Conservation (phyloP, 2,797 vertebrate species). For the Cephalopachus bancanus region DNA sequence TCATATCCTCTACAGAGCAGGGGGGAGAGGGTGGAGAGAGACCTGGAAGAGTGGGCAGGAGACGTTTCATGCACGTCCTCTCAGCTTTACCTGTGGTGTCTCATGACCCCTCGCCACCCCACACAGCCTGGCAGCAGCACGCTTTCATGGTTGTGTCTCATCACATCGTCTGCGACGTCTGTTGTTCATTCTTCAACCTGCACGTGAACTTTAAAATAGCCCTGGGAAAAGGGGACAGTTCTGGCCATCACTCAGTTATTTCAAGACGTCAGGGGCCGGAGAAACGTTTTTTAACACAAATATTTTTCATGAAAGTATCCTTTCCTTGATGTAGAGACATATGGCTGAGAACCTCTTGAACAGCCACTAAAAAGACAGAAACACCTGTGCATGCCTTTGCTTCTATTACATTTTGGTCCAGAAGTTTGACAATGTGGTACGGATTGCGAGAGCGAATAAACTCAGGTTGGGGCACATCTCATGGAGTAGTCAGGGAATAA, state of each 20-base stretch:
- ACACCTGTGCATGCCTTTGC: neutral
- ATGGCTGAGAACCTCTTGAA: slow-evolving; percentile 6
- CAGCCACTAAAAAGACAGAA: neutral
- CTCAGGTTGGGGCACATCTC: neutral
- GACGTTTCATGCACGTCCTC: neutral
- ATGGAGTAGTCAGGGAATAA: neutral
- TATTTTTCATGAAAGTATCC: slow-evolving; percentile 6
- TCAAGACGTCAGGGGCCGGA: neutral
- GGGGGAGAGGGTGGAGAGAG: neutral
- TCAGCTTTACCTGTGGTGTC: neutral
- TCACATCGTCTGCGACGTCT: neutral
- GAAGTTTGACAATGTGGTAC: neutral
- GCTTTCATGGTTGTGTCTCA: neutral
- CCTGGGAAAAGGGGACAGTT: neutral
- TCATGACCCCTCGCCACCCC: neutral
- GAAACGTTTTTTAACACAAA: neutral
- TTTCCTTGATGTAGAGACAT: neutral
- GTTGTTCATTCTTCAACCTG: neutral
- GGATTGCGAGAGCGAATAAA: neutral
- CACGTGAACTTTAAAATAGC: neutral
- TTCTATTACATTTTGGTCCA: neutral
- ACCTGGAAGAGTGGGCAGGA: neutral
- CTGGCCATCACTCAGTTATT: neutral
- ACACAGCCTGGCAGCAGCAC: neutral
- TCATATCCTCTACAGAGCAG: neutral